A percentile compares a stretch with the other conserved stretches of the same genome.
Evolutionary conservation across 1,140 invertebrate species (phyloP).

Genomic region (Zaprionus ornatus): DNA sequence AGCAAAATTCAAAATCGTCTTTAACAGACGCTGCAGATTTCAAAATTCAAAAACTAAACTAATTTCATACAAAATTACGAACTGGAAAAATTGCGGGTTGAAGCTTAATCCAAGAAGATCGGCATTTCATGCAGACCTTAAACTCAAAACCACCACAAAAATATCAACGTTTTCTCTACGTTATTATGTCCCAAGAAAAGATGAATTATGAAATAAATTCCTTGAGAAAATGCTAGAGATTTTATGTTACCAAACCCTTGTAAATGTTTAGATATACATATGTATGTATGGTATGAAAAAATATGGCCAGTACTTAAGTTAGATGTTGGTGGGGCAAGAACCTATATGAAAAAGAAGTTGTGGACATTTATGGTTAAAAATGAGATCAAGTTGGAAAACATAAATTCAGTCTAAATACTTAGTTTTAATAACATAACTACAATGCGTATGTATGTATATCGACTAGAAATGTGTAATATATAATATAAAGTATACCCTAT

Average conservation of each 20-base stretch:
- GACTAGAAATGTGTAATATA: slow-evolving; percentile 52
- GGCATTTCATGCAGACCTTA: slow-evolving; percentile 27
- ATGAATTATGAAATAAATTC: slow-evolving; percentile 5
- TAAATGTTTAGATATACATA: slow-evolving; percentile 73
- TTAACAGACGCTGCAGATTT: slow-evolving; percentile 58
- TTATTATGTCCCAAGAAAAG: slow-evolving; percentile 50
- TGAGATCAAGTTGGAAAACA: slow-evolving; percentile 45
- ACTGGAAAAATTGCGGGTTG: slow-evolving; percentile 44
- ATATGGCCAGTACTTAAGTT: slow-evolving; percentile 61
- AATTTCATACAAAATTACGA: slow-evolving; percentile 56
- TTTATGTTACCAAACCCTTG: slow-evolving; percentile 66
- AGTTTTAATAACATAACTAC: slow-evolving; percentile 53
- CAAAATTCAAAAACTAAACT: slow-evolving; percentile 73
- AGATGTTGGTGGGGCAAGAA: slow-evolving; percentile 64
- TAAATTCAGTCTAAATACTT: slow-evolving; percentile 46
- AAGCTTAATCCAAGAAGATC: slow-evolving; percentile 33
- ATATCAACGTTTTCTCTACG: slow-evolving; percentile 63
- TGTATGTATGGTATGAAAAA: slow-evolving; percentile 32
- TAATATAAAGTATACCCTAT: slow-evolving; percentile 29
- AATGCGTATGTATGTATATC: slow-evolving; percentile 52
- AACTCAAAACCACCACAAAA: slow-evolving; percentile 44
- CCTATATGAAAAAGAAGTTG: slow-evolving; percentile 57
- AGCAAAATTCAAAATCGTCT: slow-evolving; percentile 75
- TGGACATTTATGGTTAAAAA: slow-evolving; percentile 35
- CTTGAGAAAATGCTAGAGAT: slow-evolving; percentile 18